A percentile compares a stretch with the other conserved stretches of the same genome.
Conservation (phyloP, 2,888 invertebrate species). For the Macaria liturata region DNA sequence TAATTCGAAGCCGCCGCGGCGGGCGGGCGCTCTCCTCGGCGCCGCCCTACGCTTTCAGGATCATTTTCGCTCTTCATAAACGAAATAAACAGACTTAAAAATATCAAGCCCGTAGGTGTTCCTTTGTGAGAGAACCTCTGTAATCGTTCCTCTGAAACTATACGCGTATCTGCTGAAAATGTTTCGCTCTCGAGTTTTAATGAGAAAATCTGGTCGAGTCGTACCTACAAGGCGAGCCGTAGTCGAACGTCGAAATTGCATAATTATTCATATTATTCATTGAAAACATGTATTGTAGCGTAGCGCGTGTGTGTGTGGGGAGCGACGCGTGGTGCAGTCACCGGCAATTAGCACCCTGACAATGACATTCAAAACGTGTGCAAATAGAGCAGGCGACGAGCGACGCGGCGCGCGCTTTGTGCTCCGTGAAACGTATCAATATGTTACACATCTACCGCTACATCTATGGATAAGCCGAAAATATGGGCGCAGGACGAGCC, state of each 20-base stretch:
- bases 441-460: background rate
- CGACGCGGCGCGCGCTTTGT: slow-evolving; percentile 36
- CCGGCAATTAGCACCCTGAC: slow-evolving; percentile 73
- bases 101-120: slow-evolving; percentile 45
- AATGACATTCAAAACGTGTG: slow-evolving; percentile 79
- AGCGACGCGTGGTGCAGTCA: slow-evolving; percentile 43
- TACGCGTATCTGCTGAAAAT: slow-evolving; percentile 32
- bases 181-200: slow-evolving; percentile 46
- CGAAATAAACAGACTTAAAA: slow-evolving; percentile 55
- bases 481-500: background rate
- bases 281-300: slow-evolving; percentile 38
- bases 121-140: slow-evolving; percentile 36
- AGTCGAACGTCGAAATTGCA: slow-evolving; percentile 43
- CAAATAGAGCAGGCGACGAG: slow-evolving; percentile 62
- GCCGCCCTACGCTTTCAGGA: slow-evolving; percentile 51
- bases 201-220: slow-evolving; percentile 39
- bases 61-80: slow-evolving; percentile 59
- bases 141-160: slow-evolving; percentile 10
- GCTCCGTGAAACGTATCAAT: slow-evolving; percentile 15
- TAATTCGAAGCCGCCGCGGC: slow-evolving; percentile 68
- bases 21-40: slow-evolving; percentile 42
- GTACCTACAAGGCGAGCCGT: slow-evolving; percentile 17
- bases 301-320: slow-evolving; percentile 42
- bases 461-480: slow-evolving; percentile 3
- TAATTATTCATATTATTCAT: slow-evolving; percentile 37